Conservation (phyloP, 1,140 invertebrate genomes). For the Pachyrhynchus sulphureomaculatus region DNA sequence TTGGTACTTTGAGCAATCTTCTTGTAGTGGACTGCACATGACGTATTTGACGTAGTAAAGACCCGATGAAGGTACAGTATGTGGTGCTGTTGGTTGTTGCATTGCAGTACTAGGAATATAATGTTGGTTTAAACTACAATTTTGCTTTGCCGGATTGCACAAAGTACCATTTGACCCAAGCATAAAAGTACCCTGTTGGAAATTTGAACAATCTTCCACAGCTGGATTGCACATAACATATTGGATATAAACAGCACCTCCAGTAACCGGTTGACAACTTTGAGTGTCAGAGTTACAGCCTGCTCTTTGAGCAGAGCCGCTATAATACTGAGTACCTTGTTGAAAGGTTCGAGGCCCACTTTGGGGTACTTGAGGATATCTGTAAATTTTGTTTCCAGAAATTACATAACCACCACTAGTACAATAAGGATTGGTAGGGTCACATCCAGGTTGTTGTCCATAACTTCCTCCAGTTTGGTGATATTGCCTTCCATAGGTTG, state of each 20-base stretch:
- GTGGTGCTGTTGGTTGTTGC: background rate
- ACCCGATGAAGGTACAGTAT: background rate
- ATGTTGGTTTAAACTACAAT: background rate
- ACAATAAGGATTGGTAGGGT: slow-evolving; percentile 17
- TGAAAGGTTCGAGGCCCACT: background rate
- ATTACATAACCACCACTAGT: slow-evolving; percentile 1
- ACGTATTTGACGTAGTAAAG: slow-evolving; percentile 22
- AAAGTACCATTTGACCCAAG: slow-evolving; percentile 15
- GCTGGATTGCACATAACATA: slow-evolving; percentile 28
- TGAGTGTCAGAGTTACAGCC: slow-evolving; percentile 8
- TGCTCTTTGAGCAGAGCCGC: background rate
- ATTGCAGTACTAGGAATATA: slow-evolving; percentile 6
- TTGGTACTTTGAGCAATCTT: slow-evolving; percentile 12
- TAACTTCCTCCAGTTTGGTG: background rate
- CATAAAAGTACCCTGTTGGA: slow-evolving; percentile 19
- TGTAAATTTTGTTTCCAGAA: slow-evolving; percentile 12
- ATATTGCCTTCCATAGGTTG: background rate
- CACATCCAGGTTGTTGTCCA: background rate
- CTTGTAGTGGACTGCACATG: slow-evolving; percentile 1
- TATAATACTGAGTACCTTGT: background rate
- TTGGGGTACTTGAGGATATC: background rate
- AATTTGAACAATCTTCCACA: slow-evolving; percentile 19
- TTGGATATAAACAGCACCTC: slow-evolving; percentile 12
- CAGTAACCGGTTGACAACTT: background rate
- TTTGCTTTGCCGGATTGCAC: slow-evolving; percentile 15